phyloP scores from a whole-genome alignment of 2,888 invertebrate species.

The Amiota communis region DNA sequence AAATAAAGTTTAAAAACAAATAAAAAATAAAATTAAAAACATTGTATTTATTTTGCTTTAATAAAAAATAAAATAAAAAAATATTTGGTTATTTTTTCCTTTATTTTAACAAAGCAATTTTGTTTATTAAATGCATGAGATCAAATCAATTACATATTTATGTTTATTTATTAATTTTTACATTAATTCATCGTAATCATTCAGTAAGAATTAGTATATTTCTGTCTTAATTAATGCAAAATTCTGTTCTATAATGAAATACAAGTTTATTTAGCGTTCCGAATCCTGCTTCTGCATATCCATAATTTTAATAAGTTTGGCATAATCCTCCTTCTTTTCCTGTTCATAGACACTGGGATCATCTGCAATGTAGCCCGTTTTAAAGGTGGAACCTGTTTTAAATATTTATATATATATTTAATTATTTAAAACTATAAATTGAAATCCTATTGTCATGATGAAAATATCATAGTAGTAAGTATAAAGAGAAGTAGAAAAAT shows the following conservation, averaged over 20 bases:
- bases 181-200: too few relatives aligned
- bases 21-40: too few relatives aligned
- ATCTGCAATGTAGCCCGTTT: slow-evolving; percentile 56
- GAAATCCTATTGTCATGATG: slow-evolving; percentile 6
- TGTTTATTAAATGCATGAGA: slow-evolving; percentile 21
- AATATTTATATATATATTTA: slow-evolving; percentile 37
- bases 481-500: slow-evolving; percentile 30
- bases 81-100: background rate
- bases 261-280: background rate
- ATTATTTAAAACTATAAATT: background rate
- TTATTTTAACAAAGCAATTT: slow-evolving; percentile 23
- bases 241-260: slow-evolving; percentile 3
- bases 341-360: slow-evolving; percentile 46
- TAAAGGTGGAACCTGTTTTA: slow-evolving; percentile 61
- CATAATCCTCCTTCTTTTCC: background rate
- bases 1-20: too few relatives aligned
- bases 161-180: slow-evolving; percentile 7
- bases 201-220: background rate
- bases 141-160: background rate
- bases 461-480: slow-evolving; percentile 35
- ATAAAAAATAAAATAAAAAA: too few relatives aligned
- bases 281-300: background rate
- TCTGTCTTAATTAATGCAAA: slow-evolving; percentile 11
- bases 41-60: too few relatives aligned
- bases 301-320: background rate